Percentiles rank a stretch among this genome's conserved stretches.
phyloP scores from a whole-genome alignment of 2,797 vertebrate genomes.

The Chelon labrosus region DNA sequence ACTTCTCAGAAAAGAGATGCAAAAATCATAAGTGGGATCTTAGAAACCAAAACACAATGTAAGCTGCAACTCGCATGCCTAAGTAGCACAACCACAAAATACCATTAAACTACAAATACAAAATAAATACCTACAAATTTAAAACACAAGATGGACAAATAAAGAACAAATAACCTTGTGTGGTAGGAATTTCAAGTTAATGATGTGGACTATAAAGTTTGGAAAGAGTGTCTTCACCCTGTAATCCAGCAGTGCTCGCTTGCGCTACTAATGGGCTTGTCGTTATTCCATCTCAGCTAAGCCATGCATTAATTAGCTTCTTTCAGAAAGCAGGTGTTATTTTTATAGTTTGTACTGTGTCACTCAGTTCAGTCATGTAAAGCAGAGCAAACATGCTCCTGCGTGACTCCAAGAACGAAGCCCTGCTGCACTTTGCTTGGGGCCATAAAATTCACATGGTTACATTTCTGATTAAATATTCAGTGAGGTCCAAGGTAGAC shows the following conservation, averaged over 20 bases:
- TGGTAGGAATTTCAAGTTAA: conserved; percentile 36
- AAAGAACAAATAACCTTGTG: conserved; percentile 7
- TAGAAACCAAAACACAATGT: conserved; percentile 14
- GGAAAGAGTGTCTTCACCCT: conserved; percentile 43
- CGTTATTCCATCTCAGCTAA: conserved; percentile 63
- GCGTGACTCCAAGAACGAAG: conserved; percentile 36
- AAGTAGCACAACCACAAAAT: conserved; percentile 17
- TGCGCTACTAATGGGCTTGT: conserved; percentile 58
- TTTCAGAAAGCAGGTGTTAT: conserved; percentile 67
- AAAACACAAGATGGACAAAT: not conserved
- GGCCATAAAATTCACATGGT: conserved; percentile 46
- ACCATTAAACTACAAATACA: not conserved
- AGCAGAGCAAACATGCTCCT: conserved; percentile 64
- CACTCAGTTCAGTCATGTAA: conserved; percentile 67
- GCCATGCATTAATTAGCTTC: conserved; percentile 65
- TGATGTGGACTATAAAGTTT: conserved; percentile 49
- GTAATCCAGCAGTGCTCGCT: conserved; percentile 23
- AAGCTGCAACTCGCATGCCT: conserved; percentile 12
- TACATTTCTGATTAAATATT: conserved; percentile 45
- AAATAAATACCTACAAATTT: not conserved
- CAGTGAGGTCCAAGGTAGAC: conserved; percentile 30
- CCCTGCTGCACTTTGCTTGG: conserved; percentile 38
- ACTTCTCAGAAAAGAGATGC: conserved; percentile 19
- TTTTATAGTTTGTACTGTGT: conserved; percentile 58
- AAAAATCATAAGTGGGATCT: not conserved